A percentile compares a stretch with the other conserved stretches of the same genome.
phyloP scores from a whole-genome alignment of 1,140 invertebrate genomes.

The Drosophila eugracilis region DNA sequence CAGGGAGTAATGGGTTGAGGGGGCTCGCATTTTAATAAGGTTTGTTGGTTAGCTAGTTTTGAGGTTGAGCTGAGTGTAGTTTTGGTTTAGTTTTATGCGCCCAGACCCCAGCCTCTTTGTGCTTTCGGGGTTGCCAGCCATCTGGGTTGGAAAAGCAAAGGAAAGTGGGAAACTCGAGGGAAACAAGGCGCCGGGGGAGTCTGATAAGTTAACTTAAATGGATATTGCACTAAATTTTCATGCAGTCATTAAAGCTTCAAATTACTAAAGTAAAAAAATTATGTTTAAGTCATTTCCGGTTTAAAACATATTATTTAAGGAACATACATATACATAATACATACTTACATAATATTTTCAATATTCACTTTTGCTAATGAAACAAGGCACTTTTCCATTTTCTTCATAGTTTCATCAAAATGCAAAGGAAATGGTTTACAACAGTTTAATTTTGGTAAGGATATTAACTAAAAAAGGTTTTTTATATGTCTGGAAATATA shows the following conservation, averaged over 20 bases:
- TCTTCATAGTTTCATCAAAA: no score
- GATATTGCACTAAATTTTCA: slow-evolving; percentile 4
- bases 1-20: slow-evolving; percentile 55
- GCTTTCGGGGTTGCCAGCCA: slow-evolving; percentile 56
- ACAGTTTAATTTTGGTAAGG: no score
- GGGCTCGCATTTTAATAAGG: slow-evolving; percentile 76
- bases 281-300: no score
- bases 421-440: no score
- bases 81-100: slow-evolving; percentile 72
- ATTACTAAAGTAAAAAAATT: not conserved
- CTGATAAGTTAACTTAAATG: not conserved
- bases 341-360: no score
- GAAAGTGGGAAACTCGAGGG: slow-evolving; percentile 9
- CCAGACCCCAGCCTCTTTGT: slow-evolving; percentile 51
- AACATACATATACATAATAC: no score
- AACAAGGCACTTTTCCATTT: no score
- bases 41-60: slow-evolving; percentile 81
- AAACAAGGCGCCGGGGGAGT: not conserved
- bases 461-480: no score
- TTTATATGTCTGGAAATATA: not conserved
- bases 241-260: not conserved
- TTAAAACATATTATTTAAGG: not conserved
- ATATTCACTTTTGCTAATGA: no score
- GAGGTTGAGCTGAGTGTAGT: slow-evolving; percentile 81
- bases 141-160: slow-evolving; percentile 62